Percentiles rank a stretch among this genome's conserved stretches.
These are phyloP conservation scores for Uria lomvia DNA, from an alignment of 2,113 vertebrate species.

Conservation along the genomic window DNA sequence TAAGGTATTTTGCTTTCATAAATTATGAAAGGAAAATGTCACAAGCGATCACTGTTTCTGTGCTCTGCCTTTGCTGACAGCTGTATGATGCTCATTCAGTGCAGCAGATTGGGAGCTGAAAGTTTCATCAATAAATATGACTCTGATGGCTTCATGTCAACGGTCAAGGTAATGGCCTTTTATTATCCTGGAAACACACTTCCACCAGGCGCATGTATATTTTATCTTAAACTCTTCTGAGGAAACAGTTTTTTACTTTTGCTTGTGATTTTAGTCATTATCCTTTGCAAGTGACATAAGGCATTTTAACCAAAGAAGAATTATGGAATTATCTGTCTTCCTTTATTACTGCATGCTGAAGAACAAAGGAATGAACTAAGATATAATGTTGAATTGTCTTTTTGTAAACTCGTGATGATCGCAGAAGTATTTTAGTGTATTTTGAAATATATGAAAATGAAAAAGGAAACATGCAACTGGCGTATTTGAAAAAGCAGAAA, in stretches of 20 bases:
- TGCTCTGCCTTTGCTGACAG: slow-evolving; percentile 94
- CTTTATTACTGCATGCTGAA: background rate
- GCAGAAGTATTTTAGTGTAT: background rate
- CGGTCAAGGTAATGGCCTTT: slow-evolving; percentile 97
- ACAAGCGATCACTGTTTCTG: slow-evolving; percentile 85
- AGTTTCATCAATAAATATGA: slow-evolving; percentile 99
- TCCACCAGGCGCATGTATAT: background rate
- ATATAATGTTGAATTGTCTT: background rate
- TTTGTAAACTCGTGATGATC: background rate
- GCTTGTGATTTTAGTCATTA: slow-evolving; percentile 7
- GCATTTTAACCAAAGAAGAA: background rate
- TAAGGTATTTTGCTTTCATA: slow-evolving; percentile 94
- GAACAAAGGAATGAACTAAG: background rate
- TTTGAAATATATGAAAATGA: background rate
- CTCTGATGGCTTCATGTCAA: slow-evolving; percentile 96
- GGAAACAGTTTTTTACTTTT: background rate
- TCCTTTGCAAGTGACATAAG: background rate
- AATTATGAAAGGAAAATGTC: slow-evolving; percentile 98
- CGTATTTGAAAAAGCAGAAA: background rate
- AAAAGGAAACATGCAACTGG: background rate
- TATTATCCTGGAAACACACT: slow-evolving; percentile 82
- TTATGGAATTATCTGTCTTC: background rate
- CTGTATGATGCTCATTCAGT: slow-evolving; percentile 98
- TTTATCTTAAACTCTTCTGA: slow-evolving; percentile 18
- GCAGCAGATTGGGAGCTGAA: slow-evolving; percentile 97